phyloP scores from a whole-genome alignment of 2,113 vertebrate species.

The Tonatia bakeri region DNA sequence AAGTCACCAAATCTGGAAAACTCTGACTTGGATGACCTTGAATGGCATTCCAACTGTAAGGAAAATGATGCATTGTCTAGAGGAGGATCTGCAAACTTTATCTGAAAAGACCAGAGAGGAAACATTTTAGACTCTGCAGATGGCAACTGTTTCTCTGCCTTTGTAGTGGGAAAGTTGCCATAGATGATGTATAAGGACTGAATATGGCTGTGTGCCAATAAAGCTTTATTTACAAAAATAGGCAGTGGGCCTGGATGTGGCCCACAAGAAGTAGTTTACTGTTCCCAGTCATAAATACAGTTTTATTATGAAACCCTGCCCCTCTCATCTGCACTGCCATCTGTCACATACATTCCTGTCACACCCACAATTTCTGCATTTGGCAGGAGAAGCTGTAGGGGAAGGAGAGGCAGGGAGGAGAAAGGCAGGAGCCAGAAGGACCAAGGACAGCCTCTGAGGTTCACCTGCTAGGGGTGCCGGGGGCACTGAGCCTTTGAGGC shows the following conservation, averaged over 20 bases:
- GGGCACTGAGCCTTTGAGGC: neutral
- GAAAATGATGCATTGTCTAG: neutral
- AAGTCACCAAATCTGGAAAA: neutral
- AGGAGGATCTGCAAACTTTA: neutral
- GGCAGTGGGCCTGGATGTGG: neutral
- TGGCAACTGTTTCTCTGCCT: neutral
- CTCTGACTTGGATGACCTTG: neutral
- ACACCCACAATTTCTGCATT: neutral
- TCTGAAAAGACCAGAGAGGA: neutral
- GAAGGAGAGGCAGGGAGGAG: neutral
- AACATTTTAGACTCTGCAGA: neutral
- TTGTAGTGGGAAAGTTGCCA: neutral
- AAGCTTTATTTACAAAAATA: constrained; percentile 17
- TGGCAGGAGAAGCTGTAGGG: neutral
- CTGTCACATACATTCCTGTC: neutral
- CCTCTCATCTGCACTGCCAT: constrained; percentile 14
- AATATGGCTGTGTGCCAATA: neutral
- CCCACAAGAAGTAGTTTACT: neutral
- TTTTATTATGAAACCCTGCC: constrained; percentile 3
- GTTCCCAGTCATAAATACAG: neutral
- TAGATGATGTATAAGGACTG: neutral
- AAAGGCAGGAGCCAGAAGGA: neutral
- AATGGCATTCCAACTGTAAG: neutral
- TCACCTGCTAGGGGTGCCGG: neutral
- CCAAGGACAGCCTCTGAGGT: neutral